Evolutionary conservation across 2,888 invertebrate species (phyloP), one percentile per base, ranked within the genome.

Genomic region (Sinohyriopsis cumingii): DNA sequence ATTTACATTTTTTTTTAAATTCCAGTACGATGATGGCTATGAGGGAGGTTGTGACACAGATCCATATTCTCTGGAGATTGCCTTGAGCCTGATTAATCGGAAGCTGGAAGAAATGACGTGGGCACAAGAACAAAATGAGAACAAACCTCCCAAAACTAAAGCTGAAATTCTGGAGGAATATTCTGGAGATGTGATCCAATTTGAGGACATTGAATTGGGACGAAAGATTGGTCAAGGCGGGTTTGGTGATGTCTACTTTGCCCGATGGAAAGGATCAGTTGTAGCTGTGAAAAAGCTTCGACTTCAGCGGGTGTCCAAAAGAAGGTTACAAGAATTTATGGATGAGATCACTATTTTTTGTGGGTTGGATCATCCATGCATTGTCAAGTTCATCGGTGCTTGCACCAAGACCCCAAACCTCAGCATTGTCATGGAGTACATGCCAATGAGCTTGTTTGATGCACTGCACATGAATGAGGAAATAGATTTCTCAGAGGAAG

Each of bases 231-330:
- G 79, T 4, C 62, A 67, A 20, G 79, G 79, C 45, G 69, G 71
- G 20, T 79, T 79, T 57, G 75, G 77, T 1, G 77, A 75, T 5
- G 75, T 79, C 1, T 63, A 68, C 57, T 70, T 71, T 63, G 77
- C 73, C 3, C 65, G 70, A 53, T 79, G 75, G 75, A 63, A 59
- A 24, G 72, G 65, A 22, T 66, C 71, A 5, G 67, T 73, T 5
- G 79, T 79, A 63, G 79, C 79, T 22, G 77, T 75, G 12, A 79
- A 79, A 67, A 75, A 71, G 63, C 67, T 77, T 20, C 56, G 67
- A 22, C 66, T 65, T 5, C 67, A 69, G 56, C 67, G 65, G n/a
- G 65, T 79, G 5, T 73, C 72, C 1, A 65, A 69, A 54, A 66
- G 67, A 54, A 33, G 65, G 19, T 22, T 72, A 18, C 33, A 63